Evolutionary conservation across 1,140 invertebrate species (phyloP).

Genomic region (Drosophila arizonae): DNA sequence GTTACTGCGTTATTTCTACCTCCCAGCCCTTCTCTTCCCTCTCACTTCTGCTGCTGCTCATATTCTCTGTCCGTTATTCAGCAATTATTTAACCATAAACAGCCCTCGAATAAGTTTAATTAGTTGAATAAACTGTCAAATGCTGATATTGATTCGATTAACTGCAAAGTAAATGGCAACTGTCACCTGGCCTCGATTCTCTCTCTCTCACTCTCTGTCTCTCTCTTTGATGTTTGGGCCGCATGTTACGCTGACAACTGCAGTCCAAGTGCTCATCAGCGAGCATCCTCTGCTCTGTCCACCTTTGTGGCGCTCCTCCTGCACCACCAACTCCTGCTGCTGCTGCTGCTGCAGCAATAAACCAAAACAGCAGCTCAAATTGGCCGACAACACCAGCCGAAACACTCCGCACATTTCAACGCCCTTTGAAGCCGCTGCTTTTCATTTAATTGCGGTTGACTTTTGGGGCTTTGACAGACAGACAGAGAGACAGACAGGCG

Average conservation of each 20-base stretch:
- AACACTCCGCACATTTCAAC: slow-evolving; percentile 39
- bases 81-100: slow-evolving; percentile 1
- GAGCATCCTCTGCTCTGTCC: neutral
- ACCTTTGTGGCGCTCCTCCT: neutral
- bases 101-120: slow-evolving; percentile 50
- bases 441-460: slow-evolving; percentile 80
- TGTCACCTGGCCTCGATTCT: neutral
- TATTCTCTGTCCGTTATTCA: neutral
- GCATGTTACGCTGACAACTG: slow-evolving; percentile 47
- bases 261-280: slow-evolving; percentile 27
- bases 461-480: slow-evolving; percentile 71
- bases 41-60: too few relatives aligned
- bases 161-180: slow-evolving; percentile 30
- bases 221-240: neutral
- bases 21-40: too few relatives aligned
- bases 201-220: too few relatives aligned
- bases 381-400: slow-evolving; percentile 29
- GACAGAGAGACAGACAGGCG: slow-evolving; percentile 10
- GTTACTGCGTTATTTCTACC: too few relatives aligned
- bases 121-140: slow-evolving; percentile 66
- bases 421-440: slow-evolving; percentile 52
- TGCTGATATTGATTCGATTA: slow-evolving; percentile 62
- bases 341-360: slow-evolving; percentile 46
- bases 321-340: slow-evolving; percentile 4
- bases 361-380: slow-evolving; percentile 49